These are phyloP conservation scores for Alces alces DNA, from an alignment of 2,113 vertebrate species.

Conservation along the genomic window DNA sequence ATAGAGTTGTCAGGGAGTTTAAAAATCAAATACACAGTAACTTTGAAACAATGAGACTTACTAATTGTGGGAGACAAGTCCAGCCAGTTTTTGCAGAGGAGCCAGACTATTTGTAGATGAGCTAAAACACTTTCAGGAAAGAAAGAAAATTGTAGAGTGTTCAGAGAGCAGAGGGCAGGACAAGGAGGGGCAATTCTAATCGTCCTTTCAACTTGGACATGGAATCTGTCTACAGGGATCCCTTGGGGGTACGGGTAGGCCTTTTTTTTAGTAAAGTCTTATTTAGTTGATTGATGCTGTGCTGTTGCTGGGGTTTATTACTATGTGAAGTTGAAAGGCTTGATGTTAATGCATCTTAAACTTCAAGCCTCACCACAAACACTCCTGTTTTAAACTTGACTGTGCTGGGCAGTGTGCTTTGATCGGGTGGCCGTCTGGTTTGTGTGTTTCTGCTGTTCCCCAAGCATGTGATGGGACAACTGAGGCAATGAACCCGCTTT, in stretches of 20 bases:
- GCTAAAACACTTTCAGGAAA: neutral
- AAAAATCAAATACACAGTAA: neutral
- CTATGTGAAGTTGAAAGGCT: constrained; percentile 56
- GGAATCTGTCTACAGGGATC: constrained; percentile 4
- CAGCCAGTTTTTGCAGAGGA: neutral
- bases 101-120: neutral
- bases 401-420: neutral
- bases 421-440: neutral
- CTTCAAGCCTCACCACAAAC: constrained; percentile 31
- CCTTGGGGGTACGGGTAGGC: neutral
- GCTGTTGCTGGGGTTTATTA: constrained; percentile 58
- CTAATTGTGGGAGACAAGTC: neutral
- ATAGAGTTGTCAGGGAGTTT: neutral
- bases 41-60: neutral
- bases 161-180: neutral
- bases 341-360: constrained; percentile 45
- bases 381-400: neutral
- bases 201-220: neutral
- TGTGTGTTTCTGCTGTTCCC: neutral
- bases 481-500: neutral
- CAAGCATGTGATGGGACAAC: neutral
- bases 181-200: neutral
- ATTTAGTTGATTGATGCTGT: neutral
- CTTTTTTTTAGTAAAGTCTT: constrained; percentile 49
- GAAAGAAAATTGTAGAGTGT: neutral